Base-by-base conservation (phyloP, 2,888 invertebrate species). In the Chirona hameri region DNA sequence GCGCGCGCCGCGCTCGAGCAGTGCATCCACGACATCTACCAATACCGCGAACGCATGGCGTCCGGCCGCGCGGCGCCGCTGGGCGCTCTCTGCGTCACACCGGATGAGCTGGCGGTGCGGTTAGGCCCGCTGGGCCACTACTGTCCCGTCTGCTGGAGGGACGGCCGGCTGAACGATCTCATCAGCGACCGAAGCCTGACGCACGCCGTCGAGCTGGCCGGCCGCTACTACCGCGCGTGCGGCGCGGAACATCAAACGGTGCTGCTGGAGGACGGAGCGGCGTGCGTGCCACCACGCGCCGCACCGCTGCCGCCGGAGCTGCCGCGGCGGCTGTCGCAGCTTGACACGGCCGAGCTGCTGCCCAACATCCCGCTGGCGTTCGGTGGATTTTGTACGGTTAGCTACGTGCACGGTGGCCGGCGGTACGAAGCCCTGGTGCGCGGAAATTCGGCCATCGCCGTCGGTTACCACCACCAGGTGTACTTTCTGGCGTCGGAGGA, bases 191-290 rank as follows among this genome's bases (percentile, higher is more conserved):
- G 18, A 0, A 24, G 15, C 27, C 52, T 52, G 12, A 10, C 27
- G 48, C 29, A 79, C 52, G 52, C 79, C 24, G 79, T 79, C 39
- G 39, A 76, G 79, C 79, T 79, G 48, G 24, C 27, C 24, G n/a
- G 14, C 21, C n/a, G 52, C 24, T 79, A n/a, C 79, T 79, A 79
- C 52, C 79, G 79, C 52, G 52, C 52, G 27, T 79, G 79, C 27
- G n/a, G 79, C 9, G 52, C 46, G 1, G 48, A 79, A 27, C 79
- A 79, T 52, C 27, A 15, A 15, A 27, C 9, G 12, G 24, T 52
- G 18, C 27, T 79, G 27, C 48, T 79, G 14, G 52, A 18, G 27
- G 18, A 48, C 27, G 27, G 18, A 15, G 27, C 3, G 14, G 52
- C 14, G 48, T 52, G 9, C 79, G 48, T 79, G 48, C 79, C 79